phyloP scores from a whole-genome alignment of 2,797 vertebrate species.

The Psittacula echo region DNA sequence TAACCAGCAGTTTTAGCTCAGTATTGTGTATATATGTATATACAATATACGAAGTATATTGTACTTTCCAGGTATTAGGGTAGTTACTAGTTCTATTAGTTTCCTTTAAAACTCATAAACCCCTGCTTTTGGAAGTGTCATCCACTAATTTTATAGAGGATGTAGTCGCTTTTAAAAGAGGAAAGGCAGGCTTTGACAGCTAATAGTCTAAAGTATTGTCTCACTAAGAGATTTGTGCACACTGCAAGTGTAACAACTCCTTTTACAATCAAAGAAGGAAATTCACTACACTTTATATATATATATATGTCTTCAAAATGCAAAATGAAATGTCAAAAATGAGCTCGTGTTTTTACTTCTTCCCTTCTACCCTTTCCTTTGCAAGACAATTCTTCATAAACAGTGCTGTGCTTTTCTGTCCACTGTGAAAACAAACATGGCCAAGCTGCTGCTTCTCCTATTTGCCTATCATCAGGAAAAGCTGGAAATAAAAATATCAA shows the following conservation, averaged over 20 bases:
- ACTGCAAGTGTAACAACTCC: background rate
- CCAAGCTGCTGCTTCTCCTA: background rate
- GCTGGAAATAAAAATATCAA: background rate
- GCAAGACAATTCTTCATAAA: background rate
- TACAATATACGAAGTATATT: background rate
- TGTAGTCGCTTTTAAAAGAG: background rate
- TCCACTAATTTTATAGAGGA: background rate
- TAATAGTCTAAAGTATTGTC: background rate
- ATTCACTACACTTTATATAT: background rate
- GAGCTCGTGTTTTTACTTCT: background rate
- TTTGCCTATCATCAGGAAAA: background rate
- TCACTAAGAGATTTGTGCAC: background rate
- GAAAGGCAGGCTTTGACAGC: background rate
- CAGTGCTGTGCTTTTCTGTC: background rate
- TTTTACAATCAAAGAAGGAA: background rate
- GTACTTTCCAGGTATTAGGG: background rate
- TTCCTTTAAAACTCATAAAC: background rate
- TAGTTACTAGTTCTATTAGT: background rate
- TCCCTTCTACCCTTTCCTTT: background rate
- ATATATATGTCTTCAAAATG: background rate
- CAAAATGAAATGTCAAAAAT: background rate
- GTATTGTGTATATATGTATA: background rate
- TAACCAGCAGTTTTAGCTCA: background rate
- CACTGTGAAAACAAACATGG: background rate
- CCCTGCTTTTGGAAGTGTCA: background rate